Evolutionary conservation across 1,140 invertebrate genomes (phyloP).

Genomic region (Phocides pigmalion): DNA sequence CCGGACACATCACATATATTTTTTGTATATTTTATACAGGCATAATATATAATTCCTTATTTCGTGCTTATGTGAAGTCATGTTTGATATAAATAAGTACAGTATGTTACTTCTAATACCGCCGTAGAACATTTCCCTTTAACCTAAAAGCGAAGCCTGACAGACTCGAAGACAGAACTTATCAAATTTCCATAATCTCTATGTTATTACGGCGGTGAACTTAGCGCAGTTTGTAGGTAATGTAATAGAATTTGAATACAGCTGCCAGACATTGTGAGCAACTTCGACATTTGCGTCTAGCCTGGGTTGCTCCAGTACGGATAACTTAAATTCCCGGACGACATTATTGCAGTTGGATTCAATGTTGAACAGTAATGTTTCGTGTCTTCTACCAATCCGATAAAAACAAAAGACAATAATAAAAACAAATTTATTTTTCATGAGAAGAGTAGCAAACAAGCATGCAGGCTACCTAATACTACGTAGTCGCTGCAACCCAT

Average conservation of each 20-base stretch:
- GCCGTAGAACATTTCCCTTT: background rate
- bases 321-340: background rate
- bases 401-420: no score
- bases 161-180: constrained; percentile 18
- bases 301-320: background rate
- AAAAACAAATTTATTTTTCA: no score
- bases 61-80: no score
- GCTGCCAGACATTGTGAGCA: constrained; percentile 11
- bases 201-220: constrained; percentile 25
- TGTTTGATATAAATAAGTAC: no score
- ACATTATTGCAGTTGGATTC: background rate
- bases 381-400: no score
- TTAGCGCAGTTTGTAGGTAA: constrained; percentile 24
- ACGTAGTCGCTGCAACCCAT: no score
- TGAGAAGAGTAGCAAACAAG: no score
- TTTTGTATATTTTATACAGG: no score
- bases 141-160: constrained; percentile 1
- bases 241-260: constrained; percentile 23
- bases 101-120: no score
- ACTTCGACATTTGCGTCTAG: background rate
- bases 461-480: no score
- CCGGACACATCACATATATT: no score
- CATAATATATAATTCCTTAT: no score
- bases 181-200: constrained; percentile 35
- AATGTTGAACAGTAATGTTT: background rate